Base-by-base conservation (phyloP, 2,113 vertebrate species). In the Hucho hucho region DNA sequence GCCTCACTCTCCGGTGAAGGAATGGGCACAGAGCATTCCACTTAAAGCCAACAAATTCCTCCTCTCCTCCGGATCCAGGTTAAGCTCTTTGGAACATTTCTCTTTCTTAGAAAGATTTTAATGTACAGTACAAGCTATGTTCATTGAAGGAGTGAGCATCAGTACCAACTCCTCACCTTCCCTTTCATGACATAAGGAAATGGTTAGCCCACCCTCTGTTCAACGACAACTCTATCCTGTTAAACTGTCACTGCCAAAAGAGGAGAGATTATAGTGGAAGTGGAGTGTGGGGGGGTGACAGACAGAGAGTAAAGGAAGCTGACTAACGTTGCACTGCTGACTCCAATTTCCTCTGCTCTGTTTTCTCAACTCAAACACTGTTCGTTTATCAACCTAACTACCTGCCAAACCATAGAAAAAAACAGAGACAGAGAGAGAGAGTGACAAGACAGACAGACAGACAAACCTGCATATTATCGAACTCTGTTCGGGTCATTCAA, bases 361-460 rank as follows among this genome's bases (percentile, higher is more conserved):
- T 88, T 89, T 91, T 84, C 87, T 85, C 69, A 79, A 76, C 73
- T 84, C 72, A 80, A 86, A 89, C 53, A 69, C 78, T 81, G 84
- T 73, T 89, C 84, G 87, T 90, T 89, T 89, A 81, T 89, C 84
- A 91, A 79, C 37, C 14, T 79, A 83, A 90, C 72, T 75, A 85
- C 75, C 76, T 80, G 83, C 72, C 80, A 80, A 75, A 43, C 37
- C 37, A 43, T 43, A 43, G 37, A 43, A 43, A 43, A 11, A 81
- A n/a, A 75, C 66, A 84, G 73, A 26, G 72, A 77, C 37, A 6
- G 61, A 37, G 25, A 67, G 47, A 28, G 13, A 24, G 29, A 37
- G 37, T 5, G 29, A 29, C 4, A 29, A 29, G 29, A 29, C 4
- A 29, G 0, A 7, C 7, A 11, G 6, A 37, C 7, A 43, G 37